These are phyloP conservation scores for Nipponia nippon DNA, from an alignment of 2,113 vertebrate genomes.

Conservation along the genomic window DNA sequence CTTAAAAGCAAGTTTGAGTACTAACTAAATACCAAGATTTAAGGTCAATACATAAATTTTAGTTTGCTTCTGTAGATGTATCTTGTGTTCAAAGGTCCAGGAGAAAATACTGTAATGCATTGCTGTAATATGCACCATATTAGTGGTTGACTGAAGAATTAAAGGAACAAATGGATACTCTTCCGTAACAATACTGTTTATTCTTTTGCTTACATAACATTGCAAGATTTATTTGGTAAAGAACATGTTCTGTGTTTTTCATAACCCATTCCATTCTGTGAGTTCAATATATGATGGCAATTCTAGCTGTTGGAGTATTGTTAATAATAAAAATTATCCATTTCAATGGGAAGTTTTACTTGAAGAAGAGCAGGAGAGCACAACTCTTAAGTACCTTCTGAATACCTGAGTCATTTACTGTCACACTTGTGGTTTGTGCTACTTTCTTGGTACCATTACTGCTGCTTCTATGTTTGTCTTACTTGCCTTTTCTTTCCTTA, in stretches of 20 bases:
- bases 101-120: neutral
- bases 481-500: neutral
- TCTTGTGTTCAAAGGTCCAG: neutral
- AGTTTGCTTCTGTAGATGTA: neutral
- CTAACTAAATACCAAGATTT: neutral
- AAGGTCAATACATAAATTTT: neutral
- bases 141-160: neutral
- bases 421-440: neutral
- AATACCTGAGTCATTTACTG: neutral
- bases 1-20: neutral
- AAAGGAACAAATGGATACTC: neutral
- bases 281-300: neutral
- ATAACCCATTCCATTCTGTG: neutral
- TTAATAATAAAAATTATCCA: neutral
- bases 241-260: neutral
- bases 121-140: neutral
- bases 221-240: neutral
- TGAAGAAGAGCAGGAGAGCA: neutral
- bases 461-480: neutral
- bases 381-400: neutral
- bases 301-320: neutral
- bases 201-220: neutral
- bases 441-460: neutral
- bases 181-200: neutral
- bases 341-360: neutral